A percentile compares a stretch with the other conserved stretches of the same genome.
phyloP scores from a whole-genome alignment of 2,113 vertebrate species.

The Zeus faber region DNA sequence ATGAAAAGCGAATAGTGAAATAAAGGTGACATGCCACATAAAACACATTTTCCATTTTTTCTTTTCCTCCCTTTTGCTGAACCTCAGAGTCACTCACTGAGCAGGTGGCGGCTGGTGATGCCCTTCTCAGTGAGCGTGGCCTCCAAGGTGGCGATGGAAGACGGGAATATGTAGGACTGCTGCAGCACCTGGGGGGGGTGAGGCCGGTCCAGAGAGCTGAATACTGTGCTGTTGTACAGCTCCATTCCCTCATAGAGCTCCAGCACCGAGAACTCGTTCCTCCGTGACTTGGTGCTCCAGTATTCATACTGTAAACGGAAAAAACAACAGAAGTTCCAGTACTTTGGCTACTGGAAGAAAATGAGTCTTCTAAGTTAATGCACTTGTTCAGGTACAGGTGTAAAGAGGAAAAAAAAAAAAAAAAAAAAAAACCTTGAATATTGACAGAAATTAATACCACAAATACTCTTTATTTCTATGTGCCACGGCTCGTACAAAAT shows the following conservation, averaged over 20 bases:
- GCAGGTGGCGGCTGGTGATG: slow-evolving; percentile 95
- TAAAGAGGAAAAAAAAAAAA: too few relatives aligned
- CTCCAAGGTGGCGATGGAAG: slow-evolving; percentile 90
- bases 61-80: not conserved
- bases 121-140: slow-evolving; percentile 95
- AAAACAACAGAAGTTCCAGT: too few relatives aligned
- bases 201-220: slow-evolving; percentile 94
- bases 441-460: too few relatives aligned
- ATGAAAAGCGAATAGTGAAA: too few relatives aligned
- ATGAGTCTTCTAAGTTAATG: too few relatives aligned
- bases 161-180: slow-evolving; percentile 97
- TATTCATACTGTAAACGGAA: slow-evolving; percentile 91
- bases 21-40: too few relatives aligned
- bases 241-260: slow-evolving; percentile 95
- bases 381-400: too few relatives aligned
- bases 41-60: too few relatives aligned
- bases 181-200: slow-evolving; percentile 90
- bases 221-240: slow-evolving; percentile 95
- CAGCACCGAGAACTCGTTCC: slow-evolving; percentile 91
- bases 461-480: too few relatives aligned
- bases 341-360: too few relatives aligned
- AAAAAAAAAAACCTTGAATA: too few relatives aligned
- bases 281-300: slow-evolving; percentile 94
- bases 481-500: too few relatives aligned
- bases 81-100: slow-evolving; percentile 75